These are phyloP conservation scores for Dexiosoma caninum DNA, from an alignment of 2,888 invertebrate genomes.

Conservation along the genomic window DNA sequence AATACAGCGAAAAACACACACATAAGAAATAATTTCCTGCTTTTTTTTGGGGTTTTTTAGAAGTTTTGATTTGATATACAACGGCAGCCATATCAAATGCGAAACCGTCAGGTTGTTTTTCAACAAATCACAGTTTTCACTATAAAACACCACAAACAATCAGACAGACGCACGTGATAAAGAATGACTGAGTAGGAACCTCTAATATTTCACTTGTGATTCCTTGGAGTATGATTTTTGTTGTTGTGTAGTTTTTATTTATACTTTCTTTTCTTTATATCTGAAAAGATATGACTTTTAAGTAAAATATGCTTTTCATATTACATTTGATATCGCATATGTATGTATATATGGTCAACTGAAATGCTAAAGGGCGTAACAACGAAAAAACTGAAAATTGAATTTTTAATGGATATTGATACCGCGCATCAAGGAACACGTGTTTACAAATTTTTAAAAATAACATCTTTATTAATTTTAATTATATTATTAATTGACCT, in stretches of 20 bases:
- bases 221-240: constrained; percentile 18
- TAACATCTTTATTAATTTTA: too few species aligned
- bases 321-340: background rate
- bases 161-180: background rate
- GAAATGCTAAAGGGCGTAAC: too few species aligned
- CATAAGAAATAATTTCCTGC: background rate
- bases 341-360: too few species aligned
- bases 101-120: constrained; percentile 42
- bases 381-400: too few species aligned
- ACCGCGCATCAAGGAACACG: too few species aligned
- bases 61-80: constrained; percentile 29
- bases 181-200: constrained; percentile 16
- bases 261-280: too few species aligned
- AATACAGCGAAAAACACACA: constrained; percentile 26
- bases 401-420: too few species aligned
- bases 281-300: background rate
- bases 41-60: background rate
- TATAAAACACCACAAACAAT: constrained; percentile 17
- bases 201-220: constrained; percentile 39
- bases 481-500: too few species aligned
- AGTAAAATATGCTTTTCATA: background rate
- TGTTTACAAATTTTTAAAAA: too few species aligned
- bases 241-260: constrained; percentile 15
- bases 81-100: constrained; percentile 15
- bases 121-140: constrained; percentile 56